These are phyloP conservation scores for Cyclophora albipunctata DNA, from an alignment of 2,888 invertebrate species.

Conservation along the genomic window DNA sequence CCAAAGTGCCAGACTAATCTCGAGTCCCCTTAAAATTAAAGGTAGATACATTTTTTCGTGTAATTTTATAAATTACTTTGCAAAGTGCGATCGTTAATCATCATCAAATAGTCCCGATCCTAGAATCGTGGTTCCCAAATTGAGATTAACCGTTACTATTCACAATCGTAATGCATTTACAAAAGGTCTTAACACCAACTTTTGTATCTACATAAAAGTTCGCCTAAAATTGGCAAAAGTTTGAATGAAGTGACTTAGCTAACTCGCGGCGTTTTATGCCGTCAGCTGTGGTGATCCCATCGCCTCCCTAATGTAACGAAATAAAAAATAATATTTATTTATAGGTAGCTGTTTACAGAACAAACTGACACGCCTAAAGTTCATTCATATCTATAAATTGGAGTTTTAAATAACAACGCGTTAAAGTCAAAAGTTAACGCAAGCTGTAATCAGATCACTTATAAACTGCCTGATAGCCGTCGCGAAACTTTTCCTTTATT, in stretches of 20 bases:
- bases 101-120: slow-evolving; percentile 1
- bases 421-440: slow-evolving; percentile 11
- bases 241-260: slow-evolving; percentile 66
- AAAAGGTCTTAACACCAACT: slow-evolving; percentile 50
- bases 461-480: no score
- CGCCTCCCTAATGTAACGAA: slow-evolving; percentile 57
- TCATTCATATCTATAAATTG: slow-evolving; percentile 11
- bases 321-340: slow-evolving; percentile 61
- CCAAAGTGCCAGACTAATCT: slow-evolving; percentile 56
- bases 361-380: slow-evolving; percentile 25
- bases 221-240: slow-evolving; percentile 63
- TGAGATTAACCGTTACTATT: slow-evolving; percentile 38
- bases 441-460: slow-evolving; percentile 7
- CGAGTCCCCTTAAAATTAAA: slow-evolving; percentile 35
- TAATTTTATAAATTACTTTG: slow-evolving; percentile 27
- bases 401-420: slow-evolving; percentile 2
- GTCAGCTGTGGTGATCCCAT: slow-evolving; percentile 68
- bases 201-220: slow-evolving; percentile 58
- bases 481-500: no score
- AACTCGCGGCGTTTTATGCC: slow-evolving; percentile 56
- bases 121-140: slow-evolving; percentile 8
- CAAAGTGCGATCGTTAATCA: slow-evolving; percentile 14
- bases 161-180: slow-evolving; percentile 45
- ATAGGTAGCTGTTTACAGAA: slow-evolving; percentile 37
- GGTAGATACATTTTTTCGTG: slow-evolving; percentile 27